Base-by-base conservation (phyloP, 2,888 invertebrate genomes). In the Anthophora plumipes region DNA sequence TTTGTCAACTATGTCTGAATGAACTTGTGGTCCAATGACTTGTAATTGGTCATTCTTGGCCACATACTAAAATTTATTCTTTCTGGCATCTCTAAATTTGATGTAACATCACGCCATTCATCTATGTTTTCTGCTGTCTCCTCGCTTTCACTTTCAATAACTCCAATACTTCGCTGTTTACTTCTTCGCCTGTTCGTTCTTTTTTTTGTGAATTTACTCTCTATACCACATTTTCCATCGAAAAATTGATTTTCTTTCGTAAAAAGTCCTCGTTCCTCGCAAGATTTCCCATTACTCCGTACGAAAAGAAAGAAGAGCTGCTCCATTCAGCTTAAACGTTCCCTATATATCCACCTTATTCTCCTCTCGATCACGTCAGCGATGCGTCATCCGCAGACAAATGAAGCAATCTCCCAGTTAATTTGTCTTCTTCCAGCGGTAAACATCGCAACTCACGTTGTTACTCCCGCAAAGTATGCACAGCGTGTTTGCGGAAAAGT, bases 331-430 rank as follows among this genome's bases (percentile, higher is more conserved):
- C n/a, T 31, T 57, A 25, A 67, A 54, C 12, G 41, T 41, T 41
- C 7, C 12, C 67, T 41, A 17, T 67, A n/a, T n/a, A 25, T 54
- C 54, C 39, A 46, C 12, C 22, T 17, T 43, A 54, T 14, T 39
- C 31, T 12, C n/a, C 22, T 14, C 43, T 68, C 55, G 67, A 68
- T 41, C 41, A 46, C 14, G 68, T 20, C 43, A 68, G n/a, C 55
- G 55, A 68, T 55, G 25, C 55, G 14, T 55, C 55, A 68, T 43
- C 43, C n/a, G 0, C n/a, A 6, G 68, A 57, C 68, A 68, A 68
- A 68, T 68, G 55, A 55, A 57, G 31, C 55, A 55, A 31, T 67
- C 31, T 55, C 41, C 22, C 9, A 31, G 55, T 68, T 68, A 68
- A 68, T 68, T 68, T 57, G 43, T 68, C 68, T 41, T 46, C 25